phyloP scores from a whole-genome alignment of 2,113 vertebrate genomes.

The Forbesichthys agassizii region DNA sequence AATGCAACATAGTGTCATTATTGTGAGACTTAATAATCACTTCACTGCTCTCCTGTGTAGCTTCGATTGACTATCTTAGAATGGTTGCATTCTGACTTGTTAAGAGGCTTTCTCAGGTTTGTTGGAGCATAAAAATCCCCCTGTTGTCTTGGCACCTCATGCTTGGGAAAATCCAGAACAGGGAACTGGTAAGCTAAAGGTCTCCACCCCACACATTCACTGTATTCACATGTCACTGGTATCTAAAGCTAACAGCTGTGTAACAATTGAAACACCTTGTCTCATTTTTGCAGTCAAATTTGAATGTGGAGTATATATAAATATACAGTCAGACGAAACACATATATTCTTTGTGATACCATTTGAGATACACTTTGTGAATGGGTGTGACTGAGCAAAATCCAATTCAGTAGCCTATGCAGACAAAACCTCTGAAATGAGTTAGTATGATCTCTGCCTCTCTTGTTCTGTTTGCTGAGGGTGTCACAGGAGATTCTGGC shows the following conservation, averaged over 20 bases:
- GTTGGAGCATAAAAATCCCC: conserved; percentile 23
- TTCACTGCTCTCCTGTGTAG: conserved; percentile 8
- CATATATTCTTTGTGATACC: too few relatives aligned
- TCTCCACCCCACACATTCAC: conserved; percentile 3
- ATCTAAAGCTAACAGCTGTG: conserved; percentile 28
- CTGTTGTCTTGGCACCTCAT: conserved; percentile 27
- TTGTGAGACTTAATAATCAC: conserved; percentile 31
- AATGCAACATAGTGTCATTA: conserved; percentile 51
- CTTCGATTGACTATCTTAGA: conserved; percentile 7
- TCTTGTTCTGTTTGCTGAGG: conserved; percentile 26
- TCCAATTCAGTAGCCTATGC: too few relatives aligned
- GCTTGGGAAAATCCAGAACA: conserved; percentile 1
- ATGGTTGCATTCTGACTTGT: conserved; percentile 3
- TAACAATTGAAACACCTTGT: conserved; percentile 34
- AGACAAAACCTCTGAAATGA: background rate
- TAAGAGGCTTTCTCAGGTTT: background rate
- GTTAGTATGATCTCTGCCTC: background rate
- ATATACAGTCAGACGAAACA: too few relatives aligned
- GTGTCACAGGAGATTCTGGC: conserved; percentile 22
- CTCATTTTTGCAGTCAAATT: background rate
- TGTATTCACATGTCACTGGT: conserved; percentile 14
- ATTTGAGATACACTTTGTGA: too few relatives aligned
- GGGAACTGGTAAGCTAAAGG: background rate
- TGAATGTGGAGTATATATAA: too few relatives aligned
- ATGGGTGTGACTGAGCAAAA: too few relatives aligned